phyloP scores from a whole-genome alignment of 2,113 vertebrate genomes.

The Vulpes ferrilata region DNA sequence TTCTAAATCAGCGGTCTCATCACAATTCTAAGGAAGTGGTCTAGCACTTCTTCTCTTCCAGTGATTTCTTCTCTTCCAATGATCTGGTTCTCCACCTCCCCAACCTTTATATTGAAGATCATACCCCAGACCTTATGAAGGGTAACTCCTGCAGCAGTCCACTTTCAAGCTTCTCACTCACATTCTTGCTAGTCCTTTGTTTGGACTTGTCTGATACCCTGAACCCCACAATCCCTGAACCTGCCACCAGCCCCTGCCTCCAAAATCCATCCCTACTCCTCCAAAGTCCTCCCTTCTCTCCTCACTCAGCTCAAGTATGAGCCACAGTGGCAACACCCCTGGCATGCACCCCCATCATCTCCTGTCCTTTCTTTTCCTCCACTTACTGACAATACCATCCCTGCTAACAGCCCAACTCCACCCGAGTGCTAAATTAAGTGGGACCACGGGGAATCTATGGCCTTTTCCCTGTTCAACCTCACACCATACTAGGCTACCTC shows the following conservation, averaged over 20 bases:
- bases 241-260: not conserved
- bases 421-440: not conserved
- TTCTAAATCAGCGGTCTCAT: not conserved
- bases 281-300: not conserved
- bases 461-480: not conserved
- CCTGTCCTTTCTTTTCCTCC: not conserved
- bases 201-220: not conserved
- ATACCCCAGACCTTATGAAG: not conserved
- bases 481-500: not conserved
- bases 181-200: not conserved
- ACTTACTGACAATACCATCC: not conserved
- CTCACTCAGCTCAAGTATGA: not conserved
- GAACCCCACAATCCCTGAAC: not conserved
- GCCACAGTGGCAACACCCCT: not conserved
- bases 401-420: not conserved
- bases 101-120: rapidly evolving
- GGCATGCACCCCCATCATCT: rapidly evolving
- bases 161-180: not conserved
- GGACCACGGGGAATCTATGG: not conserved
- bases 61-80: not conserved
- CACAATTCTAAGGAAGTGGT: not conserved
- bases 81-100: not conserved
- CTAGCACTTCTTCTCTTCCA: not conserved
- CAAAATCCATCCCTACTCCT: not conserved
- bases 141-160: not conserved